Base-by-base conservation (phyloP, 2,113 vertebrate species). In the Callionymus lyra region DNA sequence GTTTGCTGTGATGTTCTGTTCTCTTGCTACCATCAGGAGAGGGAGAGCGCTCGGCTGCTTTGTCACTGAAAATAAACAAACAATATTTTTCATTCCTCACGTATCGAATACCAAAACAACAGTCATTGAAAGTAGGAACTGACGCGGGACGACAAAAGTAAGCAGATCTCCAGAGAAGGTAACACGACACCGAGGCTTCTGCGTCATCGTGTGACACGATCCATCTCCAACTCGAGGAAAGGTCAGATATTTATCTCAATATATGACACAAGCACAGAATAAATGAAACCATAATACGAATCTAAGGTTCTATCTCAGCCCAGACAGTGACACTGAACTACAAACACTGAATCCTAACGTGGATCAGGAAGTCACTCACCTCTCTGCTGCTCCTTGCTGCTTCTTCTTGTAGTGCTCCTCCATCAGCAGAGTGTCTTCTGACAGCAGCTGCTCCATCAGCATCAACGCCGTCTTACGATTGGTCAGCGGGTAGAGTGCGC, bases 371-470 rank as follows among this genome's bases (percentile, higher is more conserved):
- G n/a, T n/a, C 16, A 16, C 42, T 63, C 34, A 86, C 85, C 77
- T 79, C 43, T 78, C 43, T 13, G 33, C 31, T 9, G 54, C 38
- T 35, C 50, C 61, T 48, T 44, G 59, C 76, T 76, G 72, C 56
- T 84, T 87, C 59, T 80, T 83, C 66, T 80, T 86, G 51, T 84
- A 87, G 69, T 86, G 82, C 67, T 82, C 85, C 49, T 80, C 83
- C 85, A 88, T 81, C 34, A 83, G 45, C 50, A 86, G 81, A n/a
- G 83, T 41, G 51, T 85, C 82, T 53, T 88, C 80, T 1, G 89
- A 90, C 52, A 98, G 85, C 44, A 98, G 79, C 50, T 88, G 89
- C 65, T 94, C 91, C 86, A 98, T 87, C 57, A 98, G 81, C 67
- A 90, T 89, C 38, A 90, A 56, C 2, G 84, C 84, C 1, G 87